A percentile compares a stretch with the other conserved stretches of the same genome.
These are phyloP conservation scores for Chamaea fasciata DNA, from an alignment of 2,113 vertebrate genomes.

Conservation along the genomic window DNA sequence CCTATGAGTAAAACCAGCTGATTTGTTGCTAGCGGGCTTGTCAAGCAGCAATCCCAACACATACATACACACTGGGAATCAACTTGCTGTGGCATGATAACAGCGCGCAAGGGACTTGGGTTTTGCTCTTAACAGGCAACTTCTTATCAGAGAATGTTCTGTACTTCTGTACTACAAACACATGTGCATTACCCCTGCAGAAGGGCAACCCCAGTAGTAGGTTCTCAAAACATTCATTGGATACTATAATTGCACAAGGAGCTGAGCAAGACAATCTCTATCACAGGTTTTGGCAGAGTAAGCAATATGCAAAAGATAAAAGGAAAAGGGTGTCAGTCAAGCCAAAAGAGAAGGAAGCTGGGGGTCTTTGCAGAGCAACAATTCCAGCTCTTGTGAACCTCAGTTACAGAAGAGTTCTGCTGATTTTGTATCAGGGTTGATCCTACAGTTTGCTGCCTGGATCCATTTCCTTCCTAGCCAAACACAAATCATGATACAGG, in stretches of 20 bases:
- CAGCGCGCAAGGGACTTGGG: not conserved
- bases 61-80: not conserved
- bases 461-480: not conserved
- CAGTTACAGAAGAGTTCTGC: not conserved
- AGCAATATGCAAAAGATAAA: not conserved
- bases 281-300: not conserved
- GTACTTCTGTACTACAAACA: not conserved
- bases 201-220: not conserved
- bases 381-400: not conserved
- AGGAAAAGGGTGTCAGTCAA: not conserved
- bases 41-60: not conserved
- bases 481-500: not conserved
- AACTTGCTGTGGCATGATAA: not conserved
- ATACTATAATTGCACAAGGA: not conserved
- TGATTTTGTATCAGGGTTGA: not conserved
- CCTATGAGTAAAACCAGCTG: not conserved
- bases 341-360: not conserved
- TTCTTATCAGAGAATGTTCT: constrained; percentile 31
- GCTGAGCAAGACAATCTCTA: not conserved
- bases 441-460: not conserved
- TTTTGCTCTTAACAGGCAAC: not conserved
- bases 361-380: not conserved
- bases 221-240: not conserved
- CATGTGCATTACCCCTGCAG: not conserved
- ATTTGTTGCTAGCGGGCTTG: not conserved